A percentile compares a stretch with the other conserved stretches of the same genome.
These are phyloP conservation scores for Xestia ashworthii DNA, from an alignment of 2,888 invertebrate genomes.

Conservation along the genomic window DNA sequence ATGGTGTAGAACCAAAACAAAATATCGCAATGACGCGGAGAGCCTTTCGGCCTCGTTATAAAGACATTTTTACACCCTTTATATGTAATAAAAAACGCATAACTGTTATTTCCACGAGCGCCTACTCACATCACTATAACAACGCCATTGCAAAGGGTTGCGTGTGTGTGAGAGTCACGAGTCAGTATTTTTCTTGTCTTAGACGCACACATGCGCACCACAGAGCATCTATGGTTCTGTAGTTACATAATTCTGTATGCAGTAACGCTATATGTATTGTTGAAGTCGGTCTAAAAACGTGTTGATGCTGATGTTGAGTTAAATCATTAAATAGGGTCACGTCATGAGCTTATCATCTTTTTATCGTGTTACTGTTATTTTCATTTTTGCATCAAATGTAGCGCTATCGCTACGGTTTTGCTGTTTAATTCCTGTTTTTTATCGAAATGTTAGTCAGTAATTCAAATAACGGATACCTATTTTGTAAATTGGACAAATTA, in stretches of 20 bases:
- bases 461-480: neutral
- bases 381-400: slow-evolving; percentile 46
- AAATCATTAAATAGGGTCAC: slow-evolving; percentile 57
- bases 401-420: slow-evolving; percentile 49
- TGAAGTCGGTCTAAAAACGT: slow-evolving; percentile 44
- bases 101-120: slow-evolving; percentile 70
- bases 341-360: slow-evolving; percentile 60
- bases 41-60: no score
- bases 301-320: slow-evolving; percentile 41
- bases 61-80: slow-evolving; percentile 3
- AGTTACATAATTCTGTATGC: slow-evolving; percentile 71
- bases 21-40: no score
- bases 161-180: slow-evolving; percentile 76
- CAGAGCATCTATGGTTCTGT: slow-evolving; percentile 51
- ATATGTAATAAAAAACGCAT: slow-evolving; percentile 65
- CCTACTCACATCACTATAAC: slow-evolving; percentile 72
- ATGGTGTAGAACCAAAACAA: no score
- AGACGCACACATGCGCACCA: slow-evolving; percentile 65
- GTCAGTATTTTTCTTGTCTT: slow-evolving; percentile 68
- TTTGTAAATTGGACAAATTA: neutral
- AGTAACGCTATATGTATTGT: slow-evolving; percentile 58
- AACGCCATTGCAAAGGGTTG: slow-evolving; percentile 60
- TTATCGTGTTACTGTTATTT: slow-evolving; percentile 52
- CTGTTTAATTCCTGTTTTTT: slow-evolving; percentile 28
- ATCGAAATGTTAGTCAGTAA: neutral